Evolutionary conservation across 2,888 invertebrate genomes (phyloP), one percentile per base, ranked within the genome.

Genomic region (Drosophila neonasuta): DNA sequence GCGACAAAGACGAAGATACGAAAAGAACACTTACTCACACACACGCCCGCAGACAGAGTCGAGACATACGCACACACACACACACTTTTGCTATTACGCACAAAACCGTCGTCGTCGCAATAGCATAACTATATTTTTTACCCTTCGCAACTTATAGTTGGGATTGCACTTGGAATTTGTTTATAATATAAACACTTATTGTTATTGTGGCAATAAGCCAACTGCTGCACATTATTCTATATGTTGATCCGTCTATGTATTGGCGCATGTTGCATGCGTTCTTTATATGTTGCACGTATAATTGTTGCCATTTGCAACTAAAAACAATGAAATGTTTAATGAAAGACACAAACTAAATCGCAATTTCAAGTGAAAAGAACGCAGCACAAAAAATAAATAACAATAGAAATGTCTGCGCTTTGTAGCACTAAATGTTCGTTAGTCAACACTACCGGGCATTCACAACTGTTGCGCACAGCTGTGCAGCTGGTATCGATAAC

Each of bases 401-500:
- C 49, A 73, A 68, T 57, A 57, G 49, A 34, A 56, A 49, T 39
- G 49, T 29, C 11, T 41, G 39, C 41, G 46, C 41, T 70, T 61
- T 51, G 3, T 32, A 66, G 29, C 58, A 71, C 61, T 74, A 10
- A 24, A 17, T n/a, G n/a, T 30, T 6, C 51, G 42, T 10, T 59
- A 32, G 11, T 11, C 8, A 39, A 24, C 60, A 51, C 24, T 48
- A 13, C 36, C 8, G 1, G 1, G 17, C 39, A 36, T 30, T 65
- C 52, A 58, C 75, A 73, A 73, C 75, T 56, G 61, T 70, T 73
- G 74, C 39, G 57, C 61, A 59, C 68, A 67, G 68, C 67, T 71
- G 24, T n/a, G 10, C 13, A 29, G n/a, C 0, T 6, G 8, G 7
- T 29, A 61, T 48, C 61, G 36, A 36, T n/a, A 50, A 0, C 17